These are phyloP conservation scores for Plectropomus leopardus DNA, from an alignment of 2,113 vertebrate genomes.

Conservation along the genomic window DNA sequence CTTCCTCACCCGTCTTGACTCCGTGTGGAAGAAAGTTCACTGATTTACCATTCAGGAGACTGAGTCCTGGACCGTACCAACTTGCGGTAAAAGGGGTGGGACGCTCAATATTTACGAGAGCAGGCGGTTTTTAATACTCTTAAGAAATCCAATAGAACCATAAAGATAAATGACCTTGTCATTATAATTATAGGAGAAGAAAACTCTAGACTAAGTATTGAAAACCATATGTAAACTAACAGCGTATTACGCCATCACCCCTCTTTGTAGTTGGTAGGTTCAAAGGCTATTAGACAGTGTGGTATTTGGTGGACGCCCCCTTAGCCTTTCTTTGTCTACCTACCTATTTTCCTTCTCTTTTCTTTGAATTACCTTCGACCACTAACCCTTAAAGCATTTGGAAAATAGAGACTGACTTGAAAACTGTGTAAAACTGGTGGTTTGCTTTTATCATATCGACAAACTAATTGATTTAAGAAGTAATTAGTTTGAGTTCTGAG, in stretches of 20 bases:
- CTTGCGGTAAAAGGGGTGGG: neutral
- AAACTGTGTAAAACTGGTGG: neutral
- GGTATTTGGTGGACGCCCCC: constrained; percentile 72
- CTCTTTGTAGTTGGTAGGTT: constrained; percentile 51
- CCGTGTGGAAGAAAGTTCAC: constrained; percentile 58
- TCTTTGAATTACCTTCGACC: constrained; percentile 18
- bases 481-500: neutral
- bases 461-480: neutral
- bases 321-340: constrained; percentile 70
- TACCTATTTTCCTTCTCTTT: constrained; percentile 58
- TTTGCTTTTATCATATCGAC: neutral
- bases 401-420: neutral
- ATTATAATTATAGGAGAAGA: no score
- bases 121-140: neutral
- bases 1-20: constrained; percentile 20
- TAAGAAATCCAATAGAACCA: neutral
- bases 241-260: neutral
- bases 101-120: neutral
- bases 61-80: constrained; percentile 71
- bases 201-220: no score
- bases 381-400: neutral
- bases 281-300: constrained; percentile 47
- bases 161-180: rapidly evolving
- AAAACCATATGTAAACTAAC: neutral
- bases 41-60: constrained; percentile 64